Conservation (phyloP, 2,797 vertebrate genomes). For the Sebastes hubbsi region DNA sequence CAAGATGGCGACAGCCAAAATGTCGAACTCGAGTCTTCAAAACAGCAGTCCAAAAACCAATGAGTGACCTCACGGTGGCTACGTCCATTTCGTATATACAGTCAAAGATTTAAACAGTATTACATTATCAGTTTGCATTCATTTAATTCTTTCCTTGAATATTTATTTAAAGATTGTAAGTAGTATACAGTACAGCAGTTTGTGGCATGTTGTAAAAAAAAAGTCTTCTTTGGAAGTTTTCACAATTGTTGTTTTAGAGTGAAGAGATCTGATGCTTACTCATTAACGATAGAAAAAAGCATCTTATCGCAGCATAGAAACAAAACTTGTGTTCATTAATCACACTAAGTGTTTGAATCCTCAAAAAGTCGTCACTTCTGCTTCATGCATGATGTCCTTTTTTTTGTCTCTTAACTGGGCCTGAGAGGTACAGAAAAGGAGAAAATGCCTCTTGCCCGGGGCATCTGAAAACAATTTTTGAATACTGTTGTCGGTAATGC, state of each 20-base stretch:
- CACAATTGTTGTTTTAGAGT: background rate
- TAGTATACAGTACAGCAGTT: background rate
- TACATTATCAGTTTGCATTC: background rate
- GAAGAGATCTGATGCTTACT: background rate
- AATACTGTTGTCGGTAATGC: constrained; percentile 49
- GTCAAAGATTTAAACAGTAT: background rate
- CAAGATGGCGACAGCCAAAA: too few relatives aligned
- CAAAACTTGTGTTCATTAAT: constrained; percentile 23
- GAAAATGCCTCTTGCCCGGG: constrained; percentile 29
- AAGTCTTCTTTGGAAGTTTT: background rate
- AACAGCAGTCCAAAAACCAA: too few relatives aligned
- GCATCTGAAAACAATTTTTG: constrained; percentile 55
- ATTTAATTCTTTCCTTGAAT: background rate
- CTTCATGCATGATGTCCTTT: constrained; percentile 21
- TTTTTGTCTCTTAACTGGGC: constrained; percentile 18
- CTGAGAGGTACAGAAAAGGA: constrained; percentile 42
- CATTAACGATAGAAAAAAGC: background rate
- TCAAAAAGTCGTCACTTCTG: background rate
- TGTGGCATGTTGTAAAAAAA: background rate
- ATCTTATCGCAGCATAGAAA: background rate
- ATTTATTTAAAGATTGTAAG: background rate
- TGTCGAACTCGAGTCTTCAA: too few relatives aligned
- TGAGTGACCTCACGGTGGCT: too few relatives aligned
- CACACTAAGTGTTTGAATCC: constrained; percentile 15
- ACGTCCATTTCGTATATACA: too few relatives aligned